Percentiles rank a stretch among this genome's conserved stretches.
These are phyloP conservation scores for Byasa hedistus DNA, from an alignment of 2,888 invertebrate species.

Conservation along the genomic window DNA sequence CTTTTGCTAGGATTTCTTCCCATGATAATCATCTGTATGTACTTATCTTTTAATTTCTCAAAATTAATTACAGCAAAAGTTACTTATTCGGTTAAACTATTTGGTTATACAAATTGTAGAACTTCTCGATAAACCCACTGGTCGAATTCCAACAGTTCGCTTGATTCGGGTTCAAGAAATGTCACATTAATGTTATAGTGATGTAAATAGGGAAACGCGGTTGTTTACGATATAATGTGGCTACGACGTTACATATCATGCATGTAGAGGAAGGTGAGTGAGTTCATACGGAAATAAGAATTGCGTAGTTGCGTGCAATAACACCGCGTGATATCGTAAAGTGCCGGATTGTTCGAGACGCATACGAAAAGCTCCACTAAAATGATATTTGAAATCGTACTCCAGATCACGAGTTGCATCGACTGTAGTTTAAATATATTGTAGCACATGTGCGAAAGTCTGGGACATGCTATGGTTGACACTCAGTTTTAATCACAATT, in stretches of 20 bases:
- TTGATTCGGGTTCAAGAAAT: slow-evolving; percentile 15
- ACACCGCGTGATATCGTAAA: neutral
- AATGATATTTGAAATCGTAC: neutral
- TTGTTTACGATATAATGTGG: slow-evolving; percentile 12
- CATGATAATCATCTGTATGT: too few relatives aligned
- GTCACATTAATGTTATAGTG: slow-evolving; percentile 21
- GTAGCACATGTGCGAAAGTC: too few relatives aligned
- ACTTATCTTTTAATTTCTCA: too few relatives aligned
- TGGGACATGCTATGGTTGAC: too few relatives aligned
- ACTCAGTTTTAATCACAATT: too few relatives aligned
- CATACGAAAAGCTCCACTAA: neutral
- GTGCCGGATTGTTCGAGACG: neutral
- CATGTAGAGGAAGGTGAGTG: slow-evolving; percentile 12
- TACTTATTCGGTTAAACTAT: neutral
- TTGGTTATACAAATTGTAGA: neutral
- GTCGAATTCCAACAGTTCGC: neutral
- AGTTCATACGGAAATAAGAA: slow-evolving; percentile 10
- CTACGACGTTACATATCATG: slow-evolving; percentile 14
- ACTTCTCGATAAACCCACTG: neutral
- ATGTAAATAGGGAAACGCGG: slow-evolving; percentile 17
- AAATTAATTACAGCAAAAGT: too few relatives aligned
- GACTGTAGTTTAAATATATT: too few relatives aligned
- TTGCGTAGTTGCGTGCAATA: slow-evolving; percentile 10
- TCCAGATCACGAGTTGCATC: too few relatives aligned
- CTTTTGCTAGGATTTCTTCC: too few relatives aligned